phyloP scores from a whole-genome alignment of 1,140 invertebrate genomes.

The Drosophila chauvacae region DNA sequence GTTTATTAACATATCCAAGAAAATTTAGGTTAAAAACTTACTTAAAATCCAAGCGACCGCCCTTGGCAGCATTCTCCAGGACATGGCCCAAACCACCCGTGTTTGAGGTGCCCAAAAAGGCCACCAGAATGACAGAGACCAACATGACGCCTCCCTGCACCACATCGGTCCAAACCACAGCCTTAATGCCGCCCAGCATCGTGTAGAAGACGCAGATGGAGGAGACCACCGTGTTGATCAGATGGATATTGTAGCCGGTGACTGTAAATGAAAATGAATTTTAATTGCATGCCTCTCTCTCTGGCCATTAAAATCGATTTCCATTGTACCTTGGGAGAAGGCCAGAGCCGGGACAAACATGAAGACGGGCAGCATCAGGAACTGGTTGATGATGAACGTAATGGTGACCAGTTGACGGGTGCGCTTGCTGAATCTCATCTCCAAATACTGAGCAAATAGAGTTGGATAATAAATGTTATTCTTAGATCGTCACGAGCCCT shows the following conservation, averaged over 20 bases:
- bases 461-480: background rate
- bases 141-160: constrained; percentile 92
- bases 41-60: constrained; percentile 88
- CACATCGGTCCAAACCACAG: constrained; percentile 95
- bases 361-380: constrained; percentile 71
- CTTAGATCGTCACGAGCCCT: background rate
- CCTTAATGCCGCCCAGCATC: constrained; percentile 92
- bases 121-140: constrained; percentile 88
- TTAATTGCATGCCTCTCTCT: constrained; percentile 12
- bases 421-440: constrained; percentile 87
- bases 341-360: constrained; percentile 89
- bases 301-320: constrained; percentile 43
- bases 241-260: constrained; percentile 90
- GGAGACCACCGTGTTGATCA: constrained; percentile 89
- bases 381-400: constrained; percentile 87
- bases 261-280: constrained; percentile 85
- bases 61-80: constrained; percentile 86
- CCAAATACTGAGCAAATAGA: constrained; percentile 87
- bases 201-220: constrained; percentile 93
- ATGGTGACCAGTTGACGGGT: constrained; percentile 88
- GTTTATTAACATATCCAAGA: background rate
- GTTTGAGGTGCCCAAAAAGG: constrained; percentile 88
- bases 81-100: constrained; percentile 89
- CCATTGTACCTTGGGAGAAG: constrained; percentile 88
- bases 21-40: constrained; percentile 68